These are phyloP conservation scores for Cranoglanis bouderius DNA, from an alignment of 2,113 vertebrate genomes.

Conservation along the genomic window DNA sequence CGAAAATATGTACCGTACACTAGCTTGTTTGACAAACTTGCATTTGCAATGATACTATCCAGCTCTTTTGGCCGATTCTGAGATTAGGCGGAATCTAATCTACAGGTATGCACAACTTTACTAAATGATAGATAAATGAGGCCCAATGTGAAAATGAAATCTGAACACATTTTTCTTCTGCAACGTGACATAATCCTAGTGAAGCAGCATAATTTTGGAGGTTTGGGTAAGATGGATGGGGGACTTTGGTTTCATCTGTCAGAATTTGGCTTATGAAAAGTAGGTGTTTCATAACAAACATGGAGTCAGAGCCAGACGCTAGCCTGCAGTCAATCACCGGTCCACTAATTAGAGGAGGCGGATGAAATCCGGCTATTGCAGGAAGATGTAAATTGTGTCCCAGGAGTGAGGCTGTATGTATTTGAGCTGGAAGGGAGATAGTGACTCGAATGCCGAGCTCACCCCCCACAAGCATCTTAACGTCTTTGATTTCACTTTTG, in stretches of 20 bases:
- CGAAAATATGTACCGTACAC: too few relatives aligned
- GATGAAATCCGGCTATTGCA: not conserved
- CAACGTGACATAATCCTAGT: too few relatives aligned
- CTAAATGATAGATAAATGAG: not conserved
- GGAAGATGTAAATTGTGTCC: constrained; percentile 17
- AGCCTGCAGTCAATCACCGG: not conserved
- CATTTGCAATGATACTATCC: too few relatives aligned
- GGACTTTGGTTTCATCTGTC: too few relatives aligned
- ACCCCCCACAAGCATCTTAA: not conserved
- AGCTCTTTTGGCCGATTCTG: not conserved
- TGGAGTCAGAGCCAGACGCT: not conserved
- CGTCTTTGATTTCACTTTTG: not conserved
- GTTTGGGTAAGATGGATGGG: too few relatives aligned
- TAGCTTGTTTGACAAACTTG: too few relatives aligned
- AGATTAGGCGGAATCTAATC: not conserved
- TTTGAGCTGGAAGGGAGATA: not conserved
- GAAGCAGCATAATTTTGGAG: not conserved
- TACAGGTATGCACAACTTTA: not conserved
- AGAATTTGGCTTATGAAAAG: too few relatives aligned
- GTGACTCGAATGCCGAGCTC: not conserved
- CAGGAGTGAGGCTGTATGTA: not conserved
- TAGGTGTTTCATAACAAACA: not conserved
- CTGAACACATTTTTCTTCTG: not conserved
- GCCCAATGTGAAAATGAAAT: not conserved
- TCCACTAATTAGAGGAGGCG: not conserved